Conservation (phyloP, 2,888 invertebrate genomes). For the Caenorhabditis macrosperma region DNA sequence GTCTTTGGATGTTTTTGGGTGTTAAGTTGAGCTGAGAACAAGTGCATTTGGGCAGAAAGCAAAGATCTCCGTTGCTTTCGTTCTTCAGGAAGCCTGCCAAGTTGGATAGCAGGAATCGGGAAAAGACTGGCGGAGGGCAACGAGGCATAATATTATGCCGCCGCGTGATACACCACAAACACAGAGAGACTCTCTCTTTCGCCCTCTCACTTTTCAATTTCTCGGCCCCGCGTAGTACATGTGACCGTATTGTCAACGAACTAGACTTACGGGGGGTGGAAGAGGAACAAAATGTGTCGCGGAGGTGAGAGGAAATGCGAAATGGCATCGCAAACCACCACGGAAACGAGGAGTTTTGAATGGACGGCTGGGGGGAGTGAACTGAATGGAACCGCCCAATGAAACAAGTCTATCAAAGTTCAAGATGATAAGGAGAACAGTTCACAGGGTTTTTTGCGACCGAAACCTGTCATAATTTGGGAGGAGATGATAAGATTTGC, state of each 20-base stretch:
- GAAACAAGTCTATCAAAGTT: background rate
- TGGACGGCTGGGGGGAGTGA: no score
- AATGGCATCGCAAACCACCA: no score
- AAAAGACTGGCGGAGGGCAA: conserved; percentile 40
- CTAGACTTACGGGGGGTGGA: conserved; percentile 25
- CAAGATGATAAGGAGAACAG: background rate
- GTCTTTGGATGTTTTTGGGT: no score
- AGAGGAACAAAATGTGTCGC: conserved; percentile 8
- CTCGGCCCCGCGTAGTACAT: conserved; percentile 37
- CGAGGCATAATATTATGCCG: conserved; percentile 57
- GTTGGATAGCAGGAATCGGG: conserved; percentile 10
- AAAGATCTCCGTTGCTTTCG: no score
- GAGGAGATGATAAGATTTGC: background rate
- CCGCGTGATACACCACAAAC: conserved; percentile 59
- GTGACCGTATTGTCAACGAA: conserved; percentile 59
- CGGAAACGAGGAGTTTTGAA: no score
- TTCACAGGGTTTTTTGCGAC: background rate
- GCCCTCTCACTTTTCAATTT: conserved; percentile 9
- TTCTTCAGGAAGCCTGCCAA: background rate
- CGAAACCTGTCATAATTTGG: background rate
- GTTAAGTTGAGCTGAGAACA: no score
- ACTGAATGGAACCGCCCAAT: no score
- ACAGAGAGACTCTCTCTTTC: conserved; percentile 22
- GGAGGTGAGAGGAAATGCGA: no score
- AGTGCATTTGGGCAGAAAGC: no score